A percentile compares a stretch with the other conserved stretches of the same genome.
Evolutionary conservation across 2,888 invertebrate genomes (phyloP).

Genomic region (Saturnia japonica): DNA sequence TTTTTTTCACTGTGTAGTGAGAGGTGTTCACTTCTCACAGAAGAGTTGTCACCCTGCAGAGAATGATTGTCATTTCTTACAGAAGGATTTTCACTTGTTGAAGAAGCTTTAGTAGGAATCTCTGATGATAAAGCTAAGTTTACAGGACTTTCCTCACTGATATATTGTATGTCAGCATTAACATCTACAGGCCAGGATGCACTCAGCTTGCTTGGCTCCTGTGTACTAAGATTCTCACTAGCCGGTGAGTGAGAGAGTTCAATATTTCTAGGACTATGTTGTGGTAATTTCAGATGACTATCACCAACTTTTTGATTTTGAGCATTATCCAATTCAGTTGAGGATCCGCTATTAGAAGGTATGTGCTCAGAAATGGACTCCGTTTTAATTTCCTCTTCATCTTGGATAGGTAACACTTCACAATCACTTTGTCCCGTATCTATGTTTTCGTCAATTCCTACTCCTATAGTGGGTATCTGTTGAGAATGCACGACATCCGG

Average conservation of each 20-base stretch:
- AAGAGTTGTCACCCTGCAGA: background rate
- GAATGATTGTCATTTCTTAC: background rate
- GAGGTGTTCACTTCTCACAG: background rate
- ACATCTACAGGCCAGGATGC: constrained; percentile 63
- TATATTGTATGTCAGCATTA: constrained; percentile 58
- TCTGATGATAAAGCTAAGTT: constrained; percentile 58
- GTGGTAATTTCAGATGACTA: constrained; percentile 45
- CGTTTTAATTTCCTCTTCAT: constrained; percentile 55
- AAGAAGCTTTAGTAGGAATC: constrained; percentile 2
- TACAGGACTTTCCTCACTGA: constrained; percentile 73
- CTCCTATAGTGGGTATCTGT: constrained; percentile 65
- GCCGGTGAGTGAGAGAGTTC: constrained; percentile 43
- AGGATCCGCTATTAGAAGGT: constrained; percentile 65
- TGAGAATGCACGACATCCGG: constrained; percentile 80
- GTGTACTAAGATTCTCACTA: constrained; percentile 52
- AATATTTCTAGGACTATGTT: constrained; percentile 49
- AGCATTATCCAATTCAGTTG: constrained; percentile 56
- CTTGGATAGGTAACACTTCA: constrained; percentile 38
- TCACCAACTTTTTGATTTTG: constrained; percentile 45
- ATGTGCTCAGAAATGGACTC: constrained; percentile 76
- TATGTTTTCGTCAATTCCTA: constrained; percentile 47
- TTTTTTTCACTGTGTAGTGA: constrained; percentile 1
- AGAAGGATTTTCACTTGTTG: background rate
- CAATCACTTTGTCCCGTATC: constrained; percentile 44
- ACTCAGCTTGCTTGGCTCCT: constrained; percentile 56